Conservation (phyloP, 2,797 vertebrate genomes). For the Ispidina picta region DNA sequence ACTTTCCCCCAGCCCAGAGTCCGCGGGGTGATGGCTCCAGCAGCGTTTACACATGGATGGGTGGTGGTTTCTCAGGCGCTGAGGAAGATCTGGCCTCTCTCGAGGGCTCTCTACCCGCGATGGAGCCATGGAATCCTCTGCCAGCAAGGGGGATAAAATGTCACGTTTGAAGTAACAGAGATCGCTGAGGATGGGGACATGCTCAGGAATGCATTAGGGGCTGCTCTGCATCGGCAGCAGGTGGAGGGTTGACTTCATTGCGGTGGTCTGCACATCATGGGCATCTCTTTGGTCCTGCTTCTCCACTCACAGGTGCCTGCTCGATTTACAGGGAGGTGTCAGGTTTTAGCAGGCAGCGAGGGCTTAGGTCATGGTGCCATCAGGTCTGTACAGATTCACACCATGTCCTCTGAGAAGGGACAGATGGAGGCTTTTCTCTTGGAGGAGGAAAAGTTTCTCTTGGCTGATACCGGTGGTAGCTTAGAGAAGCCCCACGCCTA, state of each 20-base stretch:
- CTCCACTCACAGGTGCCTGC: background rate
- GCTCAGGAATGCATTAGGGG: background rate
- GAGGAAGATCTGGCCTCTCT: background rate
- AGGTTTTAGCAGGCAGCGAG: background rate
- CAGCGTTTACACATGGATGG: background rate
- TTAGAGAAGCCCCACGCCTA: accelerated
- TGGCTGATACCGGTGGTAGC: background rate
- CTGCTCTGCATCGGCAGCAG: background rate
- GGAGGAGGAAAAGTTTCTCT: conserved; percentile 15
- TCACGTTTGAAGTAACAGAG: background rate
- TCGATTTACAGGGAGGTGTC: background rate
- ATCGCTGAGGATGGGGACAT: background rate
- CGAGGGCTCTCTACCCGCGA: background rate
- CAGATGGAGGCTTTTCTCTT: background rate
- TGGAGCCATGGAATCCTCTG: background rate
- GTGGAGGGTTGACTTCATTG: background rate
- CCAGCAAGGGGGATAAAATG: background rate
- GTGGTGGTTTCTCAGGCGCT: background rate
- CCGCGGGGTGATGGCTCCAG: background rate
- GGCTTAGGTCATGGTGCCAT: background rate
- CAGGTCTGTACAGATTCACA: background rate
- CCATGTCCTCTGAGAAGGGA: background rate
- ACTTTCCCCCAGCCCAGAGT: background rate
- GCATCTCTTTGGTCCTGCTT: background rate
- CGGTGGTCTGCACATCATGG: background rate